These are phyloP conservation scores for Drosophila limbata DNA, from an alignment of 2,888 invertebrate species.

Conservation along the genomic window DNA sequence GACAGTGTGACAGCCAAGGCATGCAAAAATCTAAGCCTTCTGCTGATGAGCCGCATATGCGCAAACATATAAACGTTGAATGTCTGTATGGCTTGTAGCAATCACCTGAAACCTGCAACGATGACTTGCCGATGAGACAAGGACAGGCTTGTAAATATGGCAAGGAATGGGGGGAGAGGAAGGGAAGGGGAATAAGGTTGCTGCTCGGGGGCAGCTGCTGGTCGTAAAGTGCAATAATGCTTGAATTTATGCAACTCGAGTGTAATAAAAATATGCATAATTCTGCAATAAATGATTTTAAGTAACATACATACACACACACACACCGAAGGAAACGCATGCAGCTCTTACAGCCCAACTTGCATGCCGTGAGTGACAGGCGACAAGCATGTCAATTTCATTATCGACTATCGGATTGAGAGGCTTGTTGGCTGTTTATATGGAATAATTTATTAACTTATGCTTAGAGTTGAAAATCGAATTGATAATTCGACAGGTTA, in stretches of 20 bases:
- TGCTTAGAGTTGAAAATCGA: neutral
- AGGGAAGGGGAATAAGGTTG: slow-evolving; percentile 12
- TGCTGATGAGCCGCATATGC: slow-evolving; percentile 59
- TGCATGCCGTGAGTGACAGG: slow-evolving; percentile 56
- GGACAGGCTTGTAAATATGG: slow-evolving; percentile 16
- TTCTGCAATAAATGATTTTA: slow-evolving; percentile 80
- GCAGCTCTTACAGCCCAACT: slow-evolving; percentile 37
- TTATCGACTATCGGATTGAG: slow-evolving; percentile 14
- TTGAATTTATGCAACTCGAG: slow-evolving; percentile 78
- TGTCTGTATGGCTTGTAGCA: slow-evolving; percentile 52
- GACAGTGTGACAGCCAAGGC: slow-evolving; percentile 50
- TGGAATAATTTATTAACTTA: neutral
- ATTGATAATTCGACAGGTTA: neutral
- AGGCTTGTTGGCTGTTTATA: neutral
- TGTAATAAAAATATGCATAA: slow-evolving; percentile 80
- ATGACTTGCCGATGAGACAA: slow-evolving; percentile 42
- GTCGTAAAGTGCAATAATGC: slow-evolving; percentile 81
- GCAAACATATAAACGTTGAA: slow-evolving; percentile 18
- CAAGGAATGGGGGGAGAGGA: neutral
- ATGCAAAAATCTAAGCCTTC: slow-evolving; percentile 78
- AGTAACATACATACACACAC: slow-evolving; percentile 55
- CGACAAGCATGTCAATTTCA: slow-evolving; percentile 57
- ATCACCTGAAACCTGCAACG: slow-evolving; percentile 70
- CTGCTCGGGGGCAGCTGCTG: slow-evolving; percentile 70
- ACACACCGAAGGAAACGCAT: slow-evolving; percentile 26